Percentiles rank a stretch among this genome's conserved stretches.
Evolutionary conservation across 2,797 vertebrate species (phyloP).

Genomic region (Eidolon dupreanum): DNA sequence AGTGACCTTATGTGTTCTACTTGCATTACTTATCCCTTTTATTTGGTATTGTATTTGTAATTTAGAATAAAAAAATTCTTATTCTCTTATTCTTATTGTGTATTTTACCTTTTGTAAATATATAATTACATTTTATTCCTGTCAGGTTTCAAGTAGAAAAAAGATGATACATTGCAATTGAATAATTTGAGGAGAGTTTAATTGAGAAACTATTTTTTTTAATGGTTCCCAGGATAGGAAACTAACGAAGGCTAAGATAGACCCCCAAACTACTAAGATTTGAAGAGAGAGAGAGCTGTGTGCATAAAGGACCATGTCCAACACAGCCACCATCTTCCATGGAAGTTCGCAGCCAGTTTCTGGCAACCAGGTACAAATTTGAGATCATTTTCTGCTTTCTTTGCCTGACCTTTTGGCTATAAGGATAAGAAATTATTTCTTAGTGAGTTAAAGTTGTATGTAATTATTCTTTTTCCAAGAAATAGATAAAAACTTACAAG

Average conservation of each 20-base stretch:
- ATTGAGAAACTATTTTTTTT: background rate
- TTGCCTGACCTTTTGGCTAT: background rate
- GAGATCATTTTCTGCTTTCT: background rate
- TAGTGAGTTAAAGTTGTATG: background rate
- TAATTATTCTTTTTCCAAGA: background rate
- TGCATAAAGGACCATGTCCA: too few relatives aligned
- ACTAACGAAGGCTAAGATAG: background rate
- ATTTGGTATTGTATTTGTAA: background rate
- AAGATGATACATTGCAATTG: background rate
- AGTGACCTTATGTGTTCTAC: background rate
- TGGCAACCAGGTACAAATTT: background rate
- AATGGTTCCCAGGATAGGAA: background rate
- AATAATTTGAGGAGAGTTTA: background rate
- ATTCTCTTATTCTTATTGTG: background rate
- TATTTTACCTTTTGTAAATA: background rate
- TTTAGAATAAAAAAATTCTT: background rate
- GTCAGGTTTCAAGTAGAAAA: background rate
- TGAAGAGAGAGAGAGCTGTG: background rate
- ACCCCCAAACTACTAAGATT: background rate
- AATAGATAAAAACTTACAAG: background rate
- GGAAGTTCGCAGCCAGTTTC: background rate
- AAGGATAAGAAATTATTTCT: background rate
- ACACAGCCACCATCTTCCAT: fast-evolving
- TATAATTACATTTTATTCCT: background rate
- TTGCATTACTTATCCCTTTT: background rate